A percentile compares a stretch with the other conserved stretches of the same genome.
phyloP scores from a whole-genome alignment of 1,140 invertebrate species.

The Dryas iulia region DNA sequence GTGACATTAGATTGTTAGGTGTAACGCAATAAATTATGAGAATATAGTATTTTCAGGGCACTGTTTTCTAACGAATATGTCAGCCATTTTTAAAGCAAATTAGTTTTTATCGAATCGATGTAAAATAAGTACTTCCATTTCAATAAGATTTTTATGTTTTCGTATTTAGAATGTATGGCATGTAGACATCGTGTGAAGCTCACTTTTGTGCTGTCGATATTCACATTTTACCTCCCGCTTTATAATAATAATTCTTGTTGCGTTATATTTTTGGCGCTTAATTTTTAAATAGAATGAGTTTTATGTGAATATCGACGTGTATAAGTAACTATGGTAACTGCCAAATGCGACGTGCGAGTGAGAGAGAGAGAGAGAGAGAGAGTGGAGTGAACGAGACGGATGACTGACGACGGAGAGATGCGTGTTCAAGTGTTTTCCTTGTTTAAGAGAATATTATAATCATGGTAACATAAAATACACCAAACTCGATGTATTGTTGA shows the following conservation, averaged over 20 bases:
- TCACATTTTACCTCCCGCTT: constrained; percentile 52
- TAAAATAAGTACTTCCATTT: constrained; percentile 78
- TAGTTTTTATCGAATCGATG: constrained; percentile 64
- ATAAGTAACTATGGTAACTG: constrained; percentile 68
- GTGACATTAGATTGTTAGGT: constrained; percentile 61
- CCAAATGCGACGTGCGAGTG: constrained; percentile 64
- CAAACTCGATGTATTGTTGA: constrained; percentile 62
- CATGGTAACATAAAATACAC: constrained; percentile 72
- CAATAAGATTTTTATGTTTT: constrained; percentile 65
- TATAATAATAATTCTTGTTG: too few relatives aligned
- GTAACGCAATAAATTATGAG: constrained; percentile 58
- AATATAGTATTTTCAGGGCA: constrained; percentile 61
- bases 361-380: constrained; percentile 31
- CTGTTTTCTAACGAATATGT: constrained; percentile 56
- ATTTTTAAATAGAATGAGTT: constrained; percentile 39
- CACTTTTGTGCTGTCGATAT: constrained; percentile 55
- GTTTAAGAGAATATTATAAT: constrained; percentile 63
- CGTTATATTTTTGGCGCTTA: too few relatives aligned
- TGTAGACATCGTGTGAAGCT: constrained; percentile 59
- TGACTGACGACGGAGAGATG: constrained; percentile 35
- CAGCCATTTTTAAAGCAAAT: constrained; percentile 73
- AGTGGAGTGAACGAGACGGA: constrained; percentile 30
- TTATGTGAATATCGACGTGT: constrained; percentile 64
- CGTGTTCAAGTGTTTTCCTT: constrained; percentile 58
- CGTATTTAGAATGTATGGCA: constrained; percentile 66